A percentile compares a stretch with the other conserved stretches of the same genome.
Evolutionary conservation across 2,113 vertebrate species (phyloP).

Genomic region (Hemichromis elongatus): DNA sequence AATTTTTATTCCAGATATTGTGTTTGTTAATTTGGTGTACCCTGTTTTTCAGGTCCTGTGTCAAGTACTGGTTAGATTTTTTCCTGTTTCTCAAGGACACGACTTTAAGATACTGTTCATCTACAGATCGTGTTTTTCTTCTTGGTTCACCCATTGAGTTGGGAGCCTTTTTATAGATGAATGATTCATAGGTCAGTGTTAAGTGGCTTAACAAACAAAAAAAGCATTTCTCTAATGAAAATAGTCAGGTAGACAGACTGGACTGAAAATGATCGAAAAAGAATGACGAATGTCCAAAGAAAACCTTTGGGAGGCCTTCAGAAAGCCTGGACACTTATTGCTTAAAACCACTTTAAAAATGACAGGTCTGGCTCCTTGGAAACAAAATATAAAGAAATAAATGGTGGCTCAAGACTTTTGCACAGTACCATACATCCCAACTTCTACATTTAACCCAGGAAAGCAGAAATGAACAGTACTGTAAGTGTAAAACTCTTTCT

Average conservation of each 20-base stretch:
- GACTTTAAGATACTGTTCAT: background rate
- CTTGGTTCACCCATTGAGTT: background rate
- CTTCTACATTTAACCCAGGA: background rate
- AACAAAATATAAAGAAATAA: background rate
- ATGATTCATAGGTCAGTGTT: background rate
- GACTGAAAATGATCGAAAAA: background rate
- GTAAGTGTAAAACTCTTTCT: background rate
- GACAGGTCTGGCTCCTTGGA: background rate
- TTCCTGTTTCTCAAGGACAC: background rate
- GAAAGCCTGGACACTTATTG: background rate
- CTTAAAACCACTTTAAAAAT: background rate
- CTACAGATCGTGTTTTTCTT: background rate
- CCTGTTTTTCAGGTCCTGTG: no score
- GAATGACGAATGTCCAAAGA: background rate
- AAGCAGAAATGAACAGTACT: background rate
- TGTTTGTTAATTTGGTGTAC: background rate
- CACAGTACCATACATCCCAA: background rate
- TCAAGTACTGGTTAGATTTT: no score
- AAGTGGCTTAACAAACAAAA: background rate
- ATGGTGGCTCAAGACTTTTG: background rate
- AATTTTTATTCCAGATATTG: background rate
- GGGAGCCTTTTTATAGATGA: background rate
- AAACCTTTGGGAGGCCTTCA: background rate
- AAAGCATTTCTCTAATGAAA: background rate
- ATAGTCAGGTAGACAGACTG: background rate